Evolutionary conservation across 2,113 vertebrate species (phyloP).

Genomic region (Ptyas mucosa): DNA sequence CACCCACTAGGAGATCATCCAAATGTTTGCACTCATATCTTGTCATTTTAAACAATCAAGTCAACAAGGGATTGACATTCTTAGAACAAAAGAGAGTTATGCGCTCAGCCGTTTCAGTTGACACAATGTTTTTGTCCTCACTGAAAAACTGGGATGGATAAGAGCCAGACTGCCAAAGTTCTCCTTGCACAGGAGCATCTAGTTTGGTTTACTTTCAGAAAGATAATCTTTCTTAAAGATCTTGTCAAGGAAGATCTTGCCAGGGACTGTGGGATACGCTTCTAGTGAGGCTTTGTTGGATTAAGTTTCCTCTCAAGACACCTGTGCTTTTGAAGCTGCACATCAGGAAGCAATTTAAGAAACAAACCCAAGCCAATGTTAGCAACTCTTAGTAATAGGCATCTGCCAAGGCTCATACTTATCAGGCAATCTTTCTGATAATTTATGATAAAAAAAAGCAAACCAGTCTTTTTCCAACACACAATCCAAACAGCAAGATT

Average conservation of each 20-base stretch:
- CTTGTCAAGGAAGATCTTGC: neutral
- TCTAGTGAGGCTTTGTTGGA: neutral
- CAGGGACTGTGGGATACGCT: neutral
- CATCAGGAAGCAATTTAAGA: neutral
- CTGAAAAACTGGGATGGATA: neutral
- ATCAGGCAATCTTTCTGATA: neutral
- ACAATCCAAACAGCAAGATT: neutral
- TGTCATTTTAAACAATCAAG: neutral
- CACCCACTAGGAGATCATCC: neutral
- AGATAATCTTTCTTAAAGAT: neutral
- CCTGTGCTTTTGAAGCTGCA: neutral
- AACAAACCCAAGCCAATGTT: neutral
- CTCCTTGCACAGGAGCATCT: neutral
- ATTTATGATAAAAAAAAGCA: no score
- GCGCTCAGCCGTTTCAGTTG: neutral
- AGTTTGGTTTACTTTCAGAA: neutral
- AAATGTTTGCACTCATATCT: neutral
- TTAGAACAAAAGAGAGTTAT: neutral
- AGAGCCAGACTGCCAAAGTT: neutral
- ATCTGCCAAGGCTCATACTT: neutral
- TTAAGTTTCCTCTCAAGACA: neutral
- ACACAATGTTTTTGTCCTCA: neutral
- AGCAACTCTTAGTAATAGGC: neutral
- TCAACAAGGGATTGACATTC: neutral
- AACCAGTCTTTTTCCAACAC: neutral